Evolutionary conservation across 2,113 vertebrate genomes (phyloP).

Genomic region (Sus scrofa): DNA sequence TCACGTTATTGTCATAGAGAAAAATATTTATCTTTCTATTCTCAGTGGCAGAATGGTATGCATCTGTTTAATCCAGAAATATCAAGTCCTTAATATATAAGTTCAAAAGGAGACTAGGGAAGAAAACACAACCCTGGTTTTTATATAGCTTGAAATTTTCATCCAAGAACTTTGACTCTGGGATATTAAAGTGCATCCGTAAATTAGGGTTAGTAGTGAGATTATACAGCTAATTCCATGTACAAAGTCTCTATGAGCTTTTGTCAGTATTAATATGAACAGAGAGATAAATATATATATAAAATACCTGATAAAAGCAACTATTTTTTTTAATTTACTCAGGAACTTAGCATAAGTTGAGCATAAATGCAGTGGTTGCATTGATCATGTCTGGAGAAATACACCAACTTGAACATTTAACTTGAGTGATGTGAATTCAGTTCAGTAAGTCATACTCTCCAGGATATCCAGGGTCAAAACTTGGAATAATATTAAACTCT

Average conservation of each 20-base stretch:
- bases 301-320: not conserved
- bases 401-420: not conserved
- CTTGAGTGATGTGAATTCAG: not conserved
- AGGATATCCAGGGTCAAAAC: not conserved
- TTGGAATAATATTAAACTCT: not conserved
- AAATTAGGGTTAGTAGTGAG: not conserved
- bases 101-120: not conserved
- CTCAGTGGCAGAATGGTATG: not conserved
- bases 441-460: not conserved
- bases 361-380: not conserved
- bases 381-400: conserved; percentile 28
- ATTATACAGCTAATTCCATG: not conserved
- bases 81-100: not conserved
- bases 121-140: not conserved
- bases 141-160: not conserved
- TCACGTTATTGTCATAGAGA: conserved; percentile 2
- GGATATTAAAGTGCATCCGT: not conserved
- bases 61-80: conserved; percentile 19
- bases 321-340: not conserved
- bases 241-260: not conserved
- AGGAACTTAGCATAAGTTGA: not conserved
- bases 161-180: not conserved
- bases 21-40: not conserved
- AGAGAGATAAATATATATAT: not conserved
- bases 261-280: not conserved